A percentile compares a stretch with the other conserved stretches of the same genome.
Conservation (phyloP, 1,140 invertebrate genomes). For the Lutraria rhynchaena region DNA sequence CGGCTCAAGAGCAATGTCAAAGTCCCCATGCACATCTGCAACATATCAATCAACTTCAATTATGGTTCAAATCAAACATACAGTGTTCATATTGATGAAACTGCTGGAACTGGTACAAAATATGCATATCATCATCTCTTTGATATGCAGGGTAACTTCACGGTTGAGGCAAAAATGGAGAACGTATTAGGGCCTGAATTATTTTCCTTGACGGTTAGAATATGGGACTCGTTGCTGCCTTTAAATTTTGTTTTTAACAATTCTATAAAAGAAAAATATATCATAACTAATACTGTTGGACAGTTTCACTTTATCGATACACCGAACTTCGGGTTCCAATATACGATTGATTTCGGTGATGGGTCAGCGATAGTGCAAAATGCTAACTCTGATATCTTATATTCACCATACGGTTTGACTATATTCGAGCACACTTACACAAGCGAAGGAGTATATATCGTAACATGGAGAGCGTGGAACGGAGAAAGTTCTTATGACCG, state of each 20-base stretch:
- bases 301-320: constrained; percentile 31
- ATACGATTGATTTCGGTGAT: constrained; percentile 48
- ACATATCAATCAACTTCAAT: constrained; percentile 23
- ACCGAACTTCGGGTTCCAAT: constrained; percentile 46
- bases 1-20: not conserved
- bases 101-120: not conserved
- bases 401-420: not conserved
- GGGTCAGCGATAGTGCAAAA: not conserved
- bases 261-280: constrained; percentile 39
- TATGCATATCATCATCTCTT: constrained; percentile 24
- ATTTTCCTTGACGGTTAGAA: not conserved
- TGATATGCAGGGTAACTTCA: constrained; percentile 38
- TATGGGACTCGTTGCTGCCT: constrained; percentile 39
- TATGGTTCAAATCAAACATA: not conserved
- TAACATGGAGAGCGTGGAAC: constrained; percentile 34
- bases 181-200: constrained; percentile 16
- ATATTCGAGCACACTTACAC: constrained; percentile 35
- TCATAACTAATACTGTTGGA: constrained; percentile 40
- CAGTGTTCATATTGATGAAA: not conserved
- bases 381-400: constrained; percentile 9
- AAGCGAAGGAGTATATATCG: constrained; percentile 17
- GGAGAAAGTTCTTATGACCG: constrained; percentile 11
- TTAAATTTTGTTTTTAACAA: constrained; percentile 30
- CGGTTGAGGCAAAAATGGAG: not conserved
- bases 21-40: constrained; percentile 34